Conservation (phyloP, 2,113 vertebrate genomes). For the Kobus ellipsiprymnus region DNA sequence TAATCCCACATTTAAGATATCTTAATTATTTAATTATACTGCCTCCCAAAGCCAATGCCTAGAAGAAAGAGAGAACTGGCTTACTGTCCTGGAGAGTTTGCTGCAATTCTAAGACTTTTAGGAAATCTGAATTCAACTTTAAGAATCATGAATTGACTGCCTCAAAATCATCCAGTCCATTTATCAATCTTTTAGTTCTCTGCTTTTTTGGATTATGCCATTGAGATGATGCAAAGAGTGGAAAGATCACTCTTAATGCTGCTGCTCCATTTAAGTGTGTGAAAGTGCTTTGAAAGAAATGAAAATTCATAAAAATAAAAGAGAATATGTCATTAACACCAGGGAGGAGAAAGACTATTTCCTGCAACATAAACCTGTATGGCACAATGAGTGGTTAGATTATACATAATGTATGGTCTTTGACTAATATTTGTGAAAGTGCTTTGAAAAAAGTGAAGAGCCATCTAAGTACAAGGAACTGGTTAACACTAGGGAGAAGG, state of each 20-base stretch:
- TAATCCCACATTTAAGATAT: neutral
- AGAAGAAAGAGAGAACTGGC: neutral
- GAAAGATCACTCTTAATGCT: constrained; percentile 4
- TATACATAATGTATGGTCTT: neutral
- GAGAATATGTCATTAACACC: neutral
- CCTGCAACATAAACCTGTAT: neutral
- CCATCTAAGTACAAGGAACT: neutral
- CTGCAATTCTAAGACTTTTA: neutral
- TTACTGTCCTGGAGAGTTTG: neutral
- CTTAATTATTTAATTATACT: neutral
- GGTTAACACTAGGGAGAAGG: neutral
- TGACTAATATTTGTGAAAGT: constrained; percentile 42
- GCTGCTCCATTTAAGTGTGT: neutral
- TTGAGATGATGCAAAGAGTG: neutral
- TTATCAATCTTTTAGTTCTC: neutral
- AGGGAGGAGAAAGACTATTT: constrained; percentile 1
- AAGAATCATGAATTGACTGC: neutral
- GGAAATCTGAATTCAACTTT: constrained; percentile 26
- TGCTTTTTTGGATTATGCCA: neutral
- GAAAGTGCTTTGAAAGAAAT: constrained; percentile 21
- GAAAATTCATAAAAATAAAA: neutral
- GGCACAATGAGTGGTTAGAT: neutral
- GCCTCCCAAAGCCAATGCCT: neutral
- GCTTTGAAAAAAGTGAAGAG: constrained; percentile 39
- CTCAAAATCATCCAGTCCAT: neutral